Evolutionary conservation across 2,888 invertebrate species (phyloP).

Genomic region (Agrochola macilenta): DNA sequence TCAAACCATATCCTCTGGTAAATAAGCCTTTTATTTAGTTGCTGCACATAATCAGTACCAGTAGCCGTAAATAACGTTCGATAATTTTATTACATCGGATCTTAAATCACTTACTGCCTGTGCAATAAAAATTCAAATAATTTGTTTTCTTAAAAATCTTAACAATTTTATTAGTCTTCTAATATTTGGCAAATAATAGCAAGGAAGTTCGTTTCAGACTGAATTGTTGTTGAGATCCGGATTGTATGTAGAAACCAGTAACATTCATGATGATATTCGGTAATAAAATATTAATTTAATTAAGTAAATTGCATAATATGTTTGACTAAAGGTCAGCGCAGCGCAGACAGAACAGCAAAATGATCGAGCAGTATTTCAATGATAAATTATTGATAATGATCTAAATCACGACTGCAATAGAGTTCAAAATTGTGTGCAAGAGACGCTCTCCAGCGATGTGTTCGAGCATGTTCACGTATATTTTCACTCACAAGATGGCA

Average conservation of each 20-base stretch:
- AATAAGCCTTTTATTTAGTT: slow-evolving; percentile 16
- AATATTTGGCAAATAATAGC: slow-evolving; percentile 56
- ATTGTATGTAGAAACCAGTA: background rate
- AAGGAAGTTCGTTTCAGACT: slow-evolving; percentile 21
- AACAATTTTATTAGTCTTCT: slow-evolving; percentile 46
- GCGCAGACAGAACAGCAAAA: background rate
- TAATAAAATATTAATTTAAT: background rate
- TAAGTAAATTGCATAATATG: background rate
- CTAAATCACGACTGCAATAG: background rate
- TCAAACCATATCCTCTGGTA: background rate
- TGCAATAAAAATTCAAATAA: slow-evolving; percentile 36
- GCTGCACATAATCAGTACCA: slow-evolving; percentile 24
- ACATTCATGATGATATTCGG: background rate
- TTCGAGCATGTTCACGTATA: background rate
- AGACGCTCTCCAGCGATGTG: no score
- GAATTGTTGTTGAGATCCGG: background rate
- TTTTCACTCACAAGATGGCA: background rate
- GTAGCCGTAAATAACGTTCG: slow-evolving; percentile 19
- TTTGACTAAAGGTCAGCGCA: background rate
- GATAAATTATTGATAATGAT: background rate
- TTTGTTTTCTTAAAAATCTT: slow-evolving; percentile 26
- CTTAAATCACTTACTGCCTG: slow-evolving; percentile 14
- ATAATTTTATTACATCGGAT: slow-evolving; percentile 26
- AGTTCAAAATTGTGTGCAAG: slow-evolving; percentile 4
- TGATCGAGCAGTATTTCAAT: background rate